Evolutionary conservation across 2,888 invertebrate species (phyloP), one percentile per base, ranked within the genome.

Genomic region (Mechanitis messenoides): DNA sequence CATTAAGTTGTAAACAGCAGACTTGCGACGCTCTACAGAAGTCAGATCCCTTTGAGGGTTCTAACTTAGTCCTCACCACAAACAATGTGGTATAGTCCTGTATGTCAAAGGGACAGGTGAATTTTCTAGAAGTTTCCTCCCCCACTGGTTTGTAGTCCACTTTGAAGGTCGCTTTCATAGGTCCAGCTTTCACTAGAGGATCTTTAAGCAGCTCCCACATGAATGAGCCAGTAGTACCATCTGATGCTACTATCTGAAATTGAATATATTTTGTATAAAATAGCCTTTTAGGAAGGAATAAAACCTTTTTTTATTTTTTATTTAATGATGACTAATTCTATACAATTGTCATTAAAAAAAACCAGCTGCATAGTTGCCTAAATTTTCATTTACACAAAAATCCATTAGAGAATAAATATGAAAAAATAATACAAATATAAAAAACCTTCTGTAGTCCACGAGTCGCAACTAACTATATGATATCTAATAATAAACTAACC

Each of bases 11-110:
- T 74, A 96, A 88, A 83, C 95, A 95, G 83, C 97, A 97, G 78
- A 97, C 94, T 67, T 95, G 94, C 65, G 97, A 96, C 53, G 96
- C 95, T 60, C 97, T 93, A 78, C 97, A 97, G 75, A 97, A 94
- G 77, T 98, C 97, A 35, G 92, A 92, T 1, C 95, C 94, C 77
- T 94, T 94, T 35, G 93, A 92, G 0, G 96, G 95, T 78, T 96
- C 95, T 68, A 98, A 91, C 70, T 92, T 92, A 0, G 95, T 94
- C 66, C 93, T 93, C 63, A 97, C 92, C 65, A 94, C 93, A 78
- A 96, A 97, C 72, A 97, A 87, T 4, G 98, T 98, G 87, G 94
- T 94, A 74, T 96, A 97, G 80, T 97, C 95, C 31, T 91, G 92
- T 60, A 97, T 90, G 73, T 95, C 95, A 75, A 96, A 96, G 56